Evolutionary conservation across 1,140 invertebrate genomes (phyloP).

Genomic region (Neodiprion pinetum): DNA sequence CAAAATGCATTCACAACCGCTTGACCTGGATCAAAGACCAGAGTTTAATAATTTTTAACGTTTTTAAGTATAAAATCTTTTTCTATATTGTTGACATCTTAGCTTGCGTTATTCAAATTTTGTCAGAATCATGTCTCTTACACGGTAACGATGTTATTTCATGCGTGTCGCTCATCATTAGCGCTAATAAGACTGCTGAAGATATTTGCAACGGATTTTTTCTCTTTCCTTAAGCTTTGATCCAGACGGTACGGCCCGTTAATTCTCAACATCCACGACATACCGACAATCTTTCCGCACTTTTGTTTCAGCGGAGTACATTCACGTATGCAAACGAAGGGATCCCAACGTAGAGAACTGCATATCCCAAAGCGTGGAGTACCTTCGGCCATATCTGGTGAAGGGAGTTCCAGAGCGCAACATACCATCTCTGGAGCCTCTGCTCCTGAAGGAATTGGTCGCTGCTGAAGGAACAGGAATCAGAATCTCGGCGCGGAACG

Average conservation of each 20-base stretch:
- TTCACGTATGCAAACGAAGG: constrained; percentile 66
- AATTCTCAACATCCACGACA: not conserved
- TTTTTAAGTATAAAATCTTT: no score
- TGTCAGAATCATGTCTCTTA: no score
- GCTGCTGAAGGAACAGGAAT: constrained; percentile 63
- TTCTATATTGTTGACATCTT: no score
- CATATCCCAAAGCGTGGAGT: constrained; percentile 61
- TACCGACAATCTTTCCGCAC: not conserved
- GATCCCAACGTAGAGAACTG: constrained; percentile 67
- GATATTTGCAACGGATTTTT: not conserved
- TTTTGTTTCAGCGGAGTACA: constrained; percentile 64
- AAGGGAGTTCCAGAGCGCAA: constrained; percentile 65
- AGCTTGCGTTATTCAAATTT: no score
- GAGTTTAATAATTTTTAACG: no score
- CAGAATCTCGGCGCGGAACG: constrained; percentile 62
- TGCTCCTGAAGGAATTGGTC: constrained; percentile 67
- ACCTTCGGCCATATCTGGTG: constrained; percentile 53
- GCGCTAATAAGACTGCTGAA: not conserved
- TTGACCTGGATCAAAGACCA: no score
- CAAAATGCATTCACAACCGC: no score
- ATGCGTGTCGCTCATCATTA: not conserved
- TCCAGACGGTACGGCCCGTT: no score
- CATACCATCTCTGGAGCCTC: constrained; percentile 68
- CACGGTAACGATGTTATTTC: not conserved
- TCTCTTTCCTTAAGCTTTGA: not conserved